These are phyloP conservation scores for Tipula vernalis DNA, from an alignment of 2,888 invertebrate species.

Conservation along the genomic window DNA sequence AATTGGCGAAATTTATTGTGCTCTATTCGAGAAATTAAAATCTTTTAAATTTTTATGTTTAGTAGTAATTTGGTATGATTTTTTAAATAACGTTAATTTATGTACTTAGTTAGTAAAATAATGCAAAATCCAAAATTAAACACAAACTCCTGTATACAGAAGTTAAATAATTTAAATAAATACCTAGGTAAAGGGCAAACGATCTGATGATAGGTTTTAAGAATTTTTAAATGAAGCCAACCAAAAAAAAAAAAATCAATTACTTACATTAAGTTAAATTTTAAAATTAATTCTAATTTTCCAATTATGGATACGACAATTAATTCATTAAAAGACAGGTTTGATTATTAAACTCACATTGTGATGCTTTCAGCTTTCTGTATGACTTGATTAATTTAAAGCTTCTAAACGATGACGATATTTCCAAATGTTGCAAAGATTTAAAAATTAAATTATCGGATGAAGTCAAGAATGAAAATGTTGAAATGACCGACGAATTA, in stretches of 20 bases:
- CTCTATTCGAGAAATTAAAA: not conserved
- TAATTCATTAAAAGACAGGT: not conserved
- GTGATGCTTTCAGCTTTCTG: no score
- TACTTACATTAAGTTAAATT: not conserved
- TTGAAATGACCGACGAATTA: no score
- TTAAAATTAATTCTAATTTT: not conserved
- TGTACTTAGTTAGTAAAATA: not conserved
- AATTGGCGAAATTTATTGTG: not conserved
- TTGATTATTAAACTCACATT: not conserved
- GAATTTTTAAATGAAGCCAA: not conserved
- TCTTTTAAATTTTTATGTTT: not conserved
- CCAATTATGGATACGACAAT: not conserved
- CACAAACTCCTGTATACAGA: not conserved
- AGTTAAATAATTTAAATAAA: not conserved
- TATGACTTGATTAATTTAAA: not conserved
- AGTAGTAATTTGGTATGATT: not conserved
- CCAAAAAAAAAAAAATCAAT: not conserved
- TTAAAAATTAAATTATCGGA: no score
- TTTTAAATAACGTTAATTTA: not conserved
- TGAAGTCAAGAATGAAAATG: no score
- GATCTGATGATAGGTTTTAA: not conserved
- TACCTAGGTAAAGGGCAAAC: not conserved
- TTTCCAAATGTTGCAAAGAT: no score
- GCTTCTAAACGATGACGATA: no score
- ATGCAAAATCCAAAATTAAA: no score